Evolutionary conservation across 2,113 vertebrate genomes (phyloP), one percentile per base, ranked within the genome.

Genomic region (Campylorhamphus procurvoides): DNA sequence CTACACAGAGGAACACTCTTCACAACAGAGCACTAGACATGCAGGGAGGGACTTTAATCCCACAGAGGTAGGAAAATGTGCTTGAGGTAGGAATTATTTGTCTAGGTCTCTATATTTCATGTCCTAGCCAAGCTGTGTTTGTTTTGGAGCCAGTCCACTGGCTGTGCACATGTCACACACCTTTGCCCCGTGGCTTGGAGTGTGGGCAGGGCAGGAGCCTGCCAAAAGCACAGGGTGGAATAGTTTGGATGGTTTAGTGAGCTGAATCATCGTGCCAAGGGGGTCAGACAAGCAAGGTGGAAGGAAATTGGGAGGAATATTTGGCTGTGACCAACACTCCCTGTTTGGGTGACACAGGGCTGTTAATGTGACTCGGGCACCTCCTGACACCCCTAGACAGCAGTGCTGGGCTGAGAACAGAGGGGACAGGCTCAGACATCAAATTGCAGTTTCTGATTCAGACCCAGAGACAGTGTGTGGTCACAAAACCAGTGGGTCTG

Each of bases 31-130:
- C 42, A 10, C 31, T 59, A 62, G 81, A 64, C 46, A 9, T 1
- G 5, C 24, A 60, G 89, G 68, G 62, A 64, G 44, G 33, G 40
- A 47, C 59, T 75, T 89, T 64, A 78, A 84, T 82, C 56, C 69
- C 47, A 49, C 31, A 60, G 39, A 64, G 44, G 64, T 62, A 88
- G 89, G 68, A 59, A 75, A 81, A 95, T 20, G 23, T 78, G 68
- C 15, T 47, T 64, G 58, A 60, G 62, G 39, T 82, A 50, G 68
- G 53, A 85, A 7, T 35, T 84, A 62, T 81, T 90, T 84, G 76
- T 78, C 90, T 75, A 39, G 39, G 35, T 78, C 77, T 50, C 58
- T 17, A 4, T 40, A 18, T 49, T 59, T 18, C 27, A 12, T 7
- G 42, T 39, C 67, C 55, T 31, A 29, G 75, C 75, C 39, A 12